A percentile compares a stretch with the other conserved stretches of the same genome.
These are phyloP conservation scores for Steinernema scapterisci DNA, from an alignment of 2,888 invertebrate species.

Conservation along the genomic window DNA sequence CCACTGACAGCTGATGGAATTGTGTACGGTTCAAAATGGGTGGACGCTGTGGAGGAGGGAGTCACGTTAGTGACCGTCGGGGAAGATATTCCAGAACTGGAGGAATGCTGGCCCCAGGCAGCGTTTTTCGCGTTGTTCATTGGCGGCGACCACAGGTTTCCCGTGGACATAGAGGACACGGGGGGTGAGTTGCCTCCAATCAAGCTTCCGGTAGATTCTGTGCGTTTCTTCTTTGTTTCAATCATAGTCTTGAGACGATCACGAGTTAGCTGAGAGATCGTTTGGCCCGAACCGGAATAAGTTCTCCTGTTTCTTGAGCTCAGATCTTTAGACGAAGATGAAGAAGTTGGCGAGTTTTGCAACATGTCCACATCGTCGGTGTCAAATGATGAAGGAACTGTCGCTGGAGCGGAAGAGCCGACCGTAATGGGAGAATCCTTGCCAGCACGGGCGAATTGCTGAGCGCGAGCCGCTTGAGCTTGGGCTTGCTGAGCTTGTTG, in stretches of 20 bases:
- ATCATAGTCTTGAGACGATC: constrained; percentile 66
- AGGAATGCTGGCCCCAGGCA: constrained; percentile 7
- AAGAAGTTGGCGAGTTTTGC: constrained; percentile 22
- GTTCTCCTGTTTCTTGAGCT: constrained; percentile 47
- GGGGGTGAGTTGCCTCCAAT: constrained; percentile 25
- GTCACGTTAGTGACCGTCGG: constrained; percentile 6
- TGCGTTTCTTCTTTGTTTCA: constrained; percentile 50
- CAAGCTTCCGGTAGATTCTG: constrained; percentile 39
- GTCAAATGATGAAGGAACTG: background rate
- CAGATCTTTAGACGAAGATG: background rate
- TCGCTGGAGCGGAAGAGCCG: constrained; percentile 17
- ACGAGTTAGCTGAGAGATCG: constrained; percentile 64
- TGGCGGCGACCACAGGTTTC: constrained; percentile 10
- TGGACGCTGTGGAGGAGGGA: constrained; percentile 38
- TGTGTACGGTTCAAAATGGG: constrained; percentile 32
- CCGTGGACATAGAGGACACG: constrained; percentile 14
- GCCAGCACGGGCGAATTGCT: background rate
- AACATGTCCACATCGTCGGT: constrained; percentile 12
- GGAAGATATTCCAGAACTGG: constrained; percentile 5
- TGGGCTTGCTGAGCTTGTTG: constrained; percentile 12
- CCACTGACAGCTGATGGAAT: constrained; percentile 31
- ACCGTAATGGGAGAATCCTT: background rate
- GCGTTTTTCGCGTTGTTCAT: background rate
- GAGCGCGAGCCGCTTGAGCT: background rate
- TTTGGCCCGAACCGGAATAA: constrained; percentile 58